Percentiles rank a stretch among this genome's conserved stretches.
These are phyloP conservation scores for Aplysina aerophoba DNA, from an alignment of 37 sponge, comb jelly and placozoan genomes.

Conservation along the genomic window DNA sequence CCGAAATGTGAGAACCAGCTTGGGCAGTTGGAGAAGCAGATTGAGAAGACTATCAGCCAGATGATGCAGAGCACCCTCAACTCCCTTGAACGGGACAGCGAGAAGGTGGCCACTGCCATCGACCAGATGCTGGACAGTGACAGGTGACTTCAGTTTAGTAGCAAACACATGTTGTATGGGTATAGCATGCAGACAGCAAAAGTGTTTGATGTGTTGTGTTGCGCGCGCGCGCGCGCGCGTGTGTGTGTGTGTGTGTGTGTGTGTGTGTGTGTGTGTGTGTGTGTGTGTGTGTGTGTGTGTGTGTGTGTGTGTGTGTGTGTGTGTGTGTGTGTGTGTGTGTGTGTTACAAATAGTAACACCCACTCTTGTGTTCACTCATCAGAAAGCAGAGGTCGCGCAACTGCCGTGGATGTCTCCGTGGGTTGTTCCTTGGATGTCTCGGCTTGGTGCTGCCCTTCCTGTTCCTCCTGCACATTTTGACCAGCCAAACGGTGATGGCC, in stretches of 20 bases:
- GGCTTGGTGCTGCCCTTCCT: too few species aligned
- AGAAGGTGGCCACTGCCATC: constrained; percentile 37
- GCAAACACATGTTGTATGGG: too few species aligned
- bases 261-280: background rate
- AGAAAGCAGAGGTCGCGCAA: background rate
- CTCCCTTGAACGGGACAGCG: constrained; percentile 72
- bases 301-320: too few species aligned
- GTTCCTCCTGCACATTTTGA: too few species aligned
- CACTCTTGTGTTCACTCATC: background rate
- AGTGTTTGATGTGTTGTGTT: too few species aligned
- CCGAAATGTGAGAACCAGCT: constrained; percentile 77
- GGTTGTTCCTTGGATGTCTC: too few species aligned
- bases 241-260: too few species aligned
- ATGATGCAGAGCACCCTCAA: constrained; percentile 80
- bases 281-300: background rate
- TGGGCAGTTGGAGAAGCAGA: constrained; percentile 60
- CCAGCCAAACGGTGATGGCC: too few species aligned
- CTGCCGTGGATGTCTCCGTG: too few species aligned
- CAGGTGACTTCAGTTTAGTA: background rate
- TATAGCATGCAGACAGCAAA: too few species aligned
- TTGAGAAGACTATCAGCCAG: constrained; percentile 68
- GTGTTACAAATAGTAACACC: background rate
- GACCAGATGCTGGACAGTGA: constrained; percentile 39
- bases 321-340: background rate
- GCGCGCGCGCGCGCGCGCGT: too few species aligned